Conservation (phyloP, 1,140 invertebrate species). For the Dysdera silvatica region DNA sequence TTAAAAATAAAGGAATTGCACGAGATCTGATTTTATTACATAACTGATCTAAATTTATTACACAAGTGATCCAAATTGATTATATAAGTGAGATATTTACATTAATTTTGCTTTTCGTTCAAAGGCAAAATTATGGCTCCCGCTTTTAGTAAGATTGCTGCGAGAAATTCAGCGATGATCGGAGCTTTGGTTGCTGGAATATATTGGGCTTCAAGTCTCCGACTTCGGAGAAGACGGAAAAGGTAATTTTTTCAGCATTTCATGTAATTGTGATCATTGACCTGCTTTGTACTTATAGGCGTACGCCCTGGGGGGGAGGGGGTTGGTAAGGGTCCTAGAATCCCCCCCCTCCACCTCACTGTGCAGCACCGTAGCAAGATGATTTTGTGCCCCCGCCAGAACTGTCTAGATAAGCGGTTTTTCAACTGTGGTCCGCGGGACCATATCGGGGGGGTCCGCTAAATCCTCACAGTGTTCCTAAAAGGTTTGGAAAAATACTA, state of each 20-base stretch:
- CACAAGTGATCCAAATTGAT: no score
- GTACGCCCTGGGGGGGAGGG: background rate
- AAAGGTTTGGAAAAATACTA: no score
- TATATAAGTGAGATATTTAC: no score
- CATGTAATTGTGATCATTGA: background rate
- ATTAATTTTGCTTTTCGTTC: background rate
- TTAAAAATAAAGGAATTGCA: no score
- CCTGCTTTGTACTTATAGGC: background rate
- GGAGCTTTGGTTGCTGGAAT: conserved; percentile 12
- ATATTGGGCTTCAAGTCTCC: conserved; percentile 14
- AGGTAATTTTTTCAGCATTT: conserved; percentile 1
- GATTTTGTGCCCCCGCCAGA: no score
- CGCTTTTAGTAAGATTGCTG: conserved; percentile 24
- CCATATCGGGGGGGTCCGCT: no score
- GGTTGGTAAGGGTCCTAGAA: background rate
- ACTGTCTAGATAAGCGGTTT: no score
- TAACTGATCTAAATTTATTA: no score
- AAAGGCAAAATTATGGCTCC: conserved; percentile 14
- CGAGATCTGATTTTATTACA: no score
- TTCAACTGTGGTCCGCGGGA: no score
- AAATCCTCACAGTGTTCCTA: no score
- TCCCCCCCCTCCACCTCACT: background rate
- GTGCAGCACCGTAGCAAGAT: no score
- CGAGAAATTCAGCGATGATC: conserved; percentile 20
- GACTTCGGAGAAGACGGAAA: conserved; percentile 6